A percentile compares a stretch with the other conserved stretches of the same genome.
phyloP scores from a whole-genome alignment of 1,140 invertebrate species.

The Drosophila neocordata region DNA sequence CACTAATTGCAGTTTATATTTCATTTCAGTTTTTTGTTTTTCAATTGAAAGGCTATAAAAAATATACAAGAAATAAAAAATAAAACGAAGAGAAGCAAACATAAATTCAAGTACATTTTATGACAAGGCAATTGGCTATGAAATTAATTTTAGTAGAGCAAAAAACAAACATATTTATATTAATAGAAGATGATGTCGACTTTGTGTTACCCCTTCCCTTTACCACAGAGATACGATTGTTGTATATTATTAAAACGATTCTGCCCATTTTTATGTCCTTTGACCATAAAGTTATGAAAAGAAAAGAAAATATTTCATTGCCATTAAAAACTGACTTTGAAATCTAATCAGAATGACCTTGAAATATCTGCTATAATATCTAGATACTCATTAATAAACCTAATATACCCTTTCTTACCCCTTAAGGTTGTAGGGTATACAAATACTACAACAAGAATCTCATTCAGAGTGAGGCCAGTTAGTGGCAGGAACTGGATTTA shows the following conservation, averaged over 20 bases:
- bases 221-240: too few species aligned
- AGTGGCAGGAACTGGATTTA: conserved; percentile 73
- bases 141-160: conserved; percentile 72
- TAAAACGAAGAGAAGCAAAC: conserved; percentile 19
- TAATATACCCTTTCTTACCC: background rate
- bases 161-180: conserved; percentile 22
- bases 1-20: conserved; percentile 70
- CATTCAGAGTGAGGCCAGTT: conserved; percentile 28
- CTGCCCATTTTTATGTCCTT: too few species aligned
- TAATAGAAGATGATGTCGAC: background rate
- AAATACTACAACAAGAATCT: background rate
- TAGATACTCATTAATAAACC: too few species aligned
- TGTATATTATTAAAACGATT: too few species aligned
- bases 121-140: conserved; percentile 76
- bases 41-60: conserved; percentile 69
- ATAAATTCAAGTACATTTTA: conserved; percentile 51
- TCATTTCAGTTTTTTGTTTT: conserved; percentile 34
- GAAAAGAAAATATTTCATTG: too few species aligned
- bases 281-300: too few species aligned
- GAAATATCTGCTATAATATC: too few species aligned
- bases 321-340: too few species aligned
- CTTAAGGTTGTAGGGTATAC: background rate
- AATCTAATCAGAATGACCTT: too few species aligned
- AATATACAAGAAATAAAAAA: conserved; percentile 17
- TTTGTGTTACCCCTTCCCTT: background rate